Percentiles rank a stretch among this genome's conserved stretches.
Evolutionary conservation across 2,113 vertebrate species (phyloP).

Genomic region (Platichthys stellatus): DNA sequence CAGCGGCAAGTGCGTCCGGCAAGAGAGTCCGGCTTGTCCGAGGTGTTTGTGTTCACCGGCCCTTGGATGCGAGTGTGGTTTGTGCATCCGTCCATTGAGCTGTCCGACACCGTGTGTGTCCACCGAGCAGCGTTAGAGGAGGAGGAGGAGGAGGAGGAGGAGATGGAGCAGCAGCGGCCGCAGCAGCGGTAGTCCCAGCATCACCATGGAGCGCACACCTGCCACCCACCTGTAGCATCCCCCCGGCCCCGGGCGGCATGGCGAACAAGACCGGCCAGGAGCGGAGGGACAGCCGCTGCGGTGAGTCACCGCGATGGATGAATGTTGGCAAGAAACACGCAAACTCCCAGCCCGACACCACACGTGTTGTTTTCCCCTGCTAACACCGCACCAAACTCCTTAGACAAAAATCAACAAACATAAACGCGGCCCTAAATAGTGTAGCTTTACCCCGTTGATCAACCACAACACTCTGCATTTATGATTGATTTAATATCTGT

Average conservation of each 20-base stretch:
- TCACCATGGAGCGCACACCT: conserved; percentile 66
- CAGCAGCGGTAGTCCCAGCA: conserved; percentile 37
- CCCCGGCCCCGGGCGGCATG: conserved; percentile 49
- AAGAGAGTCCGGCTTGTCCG: not conserved
- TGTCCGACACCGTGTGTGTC: conserved; percentile 14
- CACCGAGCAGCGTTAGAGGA: conserved; percentile 47
- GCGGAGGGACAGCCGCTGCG: conserved; percentile 39
- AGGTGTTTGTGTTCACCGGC: not conserved
- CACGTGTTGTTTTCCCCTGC: not conserved
- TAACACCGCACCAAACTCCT: conserved; percentile 2
- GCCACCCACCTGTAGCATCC: conserved; percentile 76
- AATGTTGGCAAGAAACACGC: not conserved
- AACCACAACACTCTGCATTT: fast-evolving
- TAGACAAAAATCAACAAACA: not conserved
- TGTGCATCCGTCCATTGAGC: not conserved
- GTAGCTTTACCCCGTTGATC: fast-evolving
- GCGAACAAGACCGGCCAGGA: conserved; percentile 57
- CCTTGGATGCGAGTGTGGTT: not conserved
- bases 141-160: conserved; percentile 32
- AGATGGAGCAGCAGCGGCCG: conserved; percentile 19
- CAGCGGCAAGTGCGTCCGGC: conserved; percentile 47
- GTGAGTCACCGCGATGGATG: conserved; percentile 37
- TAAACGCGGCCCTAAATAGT: fast-evolving
- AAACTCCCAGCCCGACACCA: not conserved
- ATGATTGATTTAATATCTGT: fast-evolving